Evolutionary conservation across 1,140 invertebrate species (phyloP), one percentile per base, ranked within the genome.

Genomic region (Pentalonia nigronervosa): DNA sequence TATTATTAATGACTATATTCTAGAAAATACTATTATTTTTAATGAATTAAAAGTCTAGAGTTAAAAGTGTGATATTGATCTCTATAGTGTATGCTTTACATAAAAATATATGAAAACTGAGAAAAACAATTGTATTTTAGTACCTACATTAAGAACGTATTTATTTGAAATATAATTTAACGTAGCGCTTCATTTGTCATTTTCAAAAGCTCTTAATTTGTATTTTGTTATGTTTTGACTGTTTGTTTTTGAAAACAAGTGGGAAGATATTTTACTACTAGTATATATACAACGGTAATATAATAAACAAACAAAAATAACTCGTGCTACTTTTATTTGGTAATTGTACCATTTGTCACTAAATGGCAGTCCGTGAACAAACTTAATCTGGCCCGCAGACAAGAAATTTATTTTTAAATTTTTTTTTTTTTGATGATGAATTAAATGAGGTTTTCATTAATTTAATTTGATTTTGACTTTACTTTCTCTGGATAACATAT

Each of bases 161-260:
- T 89, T 34, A 21, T 50, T 25, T 89, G 36, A 89, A 53, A 53
- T 34, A 53, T 17, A 25, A 34, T 25, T 56, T 25, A 25, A 34
- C 6, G 88, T 56, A 36, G n/a, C 3, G 23, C 7, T 36, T 1
- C 14, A 56, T 89, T 89, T 89, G 34, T 56, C 34, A 56, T 56
- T 89, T 53, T 89, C 56, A 89, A 89, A 89, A 89, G 88, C 88
- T 89, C 8, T 56, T 56, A 30, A 56, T 89, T 53, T 89, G 25
- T 86, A 47, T 86, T 86, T 86, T 86, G 9, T n/a, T 76, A n/a
- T 76, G n/a, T 20, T 76, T 76, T 9, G 11, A 17, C 84, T 47
- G 84, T 86, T 47, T n/a, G 41, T 47, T 86, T 47, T 47, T 47
- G 47, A 45, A 83, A 30, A 86, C 45, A 86, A 86, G 25, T 25